Percentiles rank a stretch among this genome's conserved stretches.
These are phyloP conservation scores for Pipistrellus pygmaeus DNA, from an alignment of 2,797 vertebrate genomes.

Conservation along the genomic window DNA sequence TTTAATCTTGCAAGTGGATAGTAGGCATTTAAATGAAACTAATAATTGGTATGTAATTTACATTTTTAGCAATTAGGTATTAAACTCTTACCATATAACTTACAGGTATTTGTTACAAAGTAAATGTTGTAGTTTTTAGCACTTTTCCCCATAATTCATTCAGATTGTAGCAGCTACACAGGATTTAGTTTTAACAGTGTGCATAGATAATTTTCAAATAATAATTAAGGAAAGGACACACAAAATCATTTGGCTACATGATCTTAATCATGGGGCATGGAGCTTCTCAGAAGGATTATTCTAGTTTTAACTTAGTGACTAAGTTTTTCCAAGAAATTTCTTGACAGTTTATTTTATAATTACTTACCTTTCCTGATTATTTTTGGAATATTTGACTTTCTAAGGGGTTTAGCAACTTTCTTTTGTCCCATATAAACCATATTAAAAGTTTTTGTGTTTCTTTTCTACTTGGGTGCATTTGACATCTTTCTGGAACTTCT, in stretches of 20 bases:
- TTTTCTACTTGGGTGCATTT: neutral
- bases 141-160: slow-evolving; percentile 48
- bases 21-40: slow-evolving; percentile 71
- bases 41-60: slow-evolving; percentile 66
- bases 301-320: neutral
- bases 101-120: slow-evolving; percentile 48
- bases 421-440: slow-evolving; percentile 9
- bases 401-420: neutral
- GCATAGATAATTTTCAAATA: slow-evolving; percentile 41
- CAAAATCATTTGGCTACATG: neutral
- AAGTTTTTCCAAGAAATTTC: neutral
- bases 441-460: neutral
- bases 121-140: slow-evolving; percentile 16
- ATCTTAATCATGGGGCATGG: neutral
- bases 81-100: slow-evolving; percentile 60
- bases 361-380: neutral
- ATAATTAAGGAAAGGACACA: neutral
- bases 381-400: slow-evolving; percentile 38
- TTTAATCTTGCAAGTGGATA: slow-evolving; percentile 67
- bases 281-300: slow-evolving; percentile 18
- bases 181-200: neutral
- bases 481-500: neutral
- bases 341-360: neutral
- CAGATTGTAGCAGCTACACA: neutral
- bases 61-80: slow-evolving; percentile 55